Evolutionary conservation across 2,797 vertebrate species (phyloP), one percentile per base, ranked within the genome.

Genomic region (Pipistrellus kuhlii): DNA sequence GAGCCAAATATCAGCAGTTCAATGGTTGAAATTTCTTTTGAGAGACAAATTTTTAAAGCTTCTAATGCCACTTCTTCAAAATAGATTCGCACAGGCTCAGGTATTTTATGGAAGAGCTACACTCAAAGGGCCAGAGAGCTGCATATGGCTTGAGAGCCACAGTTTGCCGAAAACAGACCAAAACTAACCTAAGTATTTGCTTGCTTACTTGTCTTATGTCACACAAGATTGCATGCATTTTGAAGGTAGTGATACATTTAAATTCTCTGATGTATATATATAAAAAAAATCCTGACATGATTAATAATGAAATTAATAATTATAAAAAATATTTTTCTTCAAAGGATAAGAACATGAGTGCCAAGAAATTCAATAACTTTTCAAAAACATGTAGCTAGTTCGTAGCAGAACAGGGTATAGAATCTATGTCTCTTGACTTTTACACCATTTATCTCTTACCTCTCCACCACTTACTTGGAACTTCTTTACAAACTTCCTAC

Each of bases 301-400:
- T 5, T 68, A 21, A 53, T 94, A 73, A 17, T 91, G 18, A 90
- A 92, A 81, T 73, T 3, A 92, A 72, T 82, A 75, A 59, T 81
- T 59, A 30, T 46, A 10, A 62, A 78, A 72, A 30, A 71, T 69
- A 17, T 10, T 76, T n/a, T 72, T 21, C 30, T 85, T 92, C 41
- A 92, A 88, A 83, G 3, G 14, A 46, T 71, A 77, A 82, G 23
- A n/a, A 84, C 66, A n/a, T 55, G 1, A 77, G 14, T 84, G 27
- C 11, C 5, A 53, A 68, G 8, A 83, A 71, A 86, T 87, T 10
- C 78, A 92, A 53, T 76, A 64, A 41, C 9, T 13, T 57, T 90
- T 91, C n/a, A 38, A 20, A 71, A 3, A 35, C 20, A 90, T 77
- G 12, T 23, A 71, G 62, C 27, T 83, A 84, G 13, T 87, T 55